Conservation (phyloP, 2,113 vertebrate genomes). For the Hippocampus mohnikei region DNA sequence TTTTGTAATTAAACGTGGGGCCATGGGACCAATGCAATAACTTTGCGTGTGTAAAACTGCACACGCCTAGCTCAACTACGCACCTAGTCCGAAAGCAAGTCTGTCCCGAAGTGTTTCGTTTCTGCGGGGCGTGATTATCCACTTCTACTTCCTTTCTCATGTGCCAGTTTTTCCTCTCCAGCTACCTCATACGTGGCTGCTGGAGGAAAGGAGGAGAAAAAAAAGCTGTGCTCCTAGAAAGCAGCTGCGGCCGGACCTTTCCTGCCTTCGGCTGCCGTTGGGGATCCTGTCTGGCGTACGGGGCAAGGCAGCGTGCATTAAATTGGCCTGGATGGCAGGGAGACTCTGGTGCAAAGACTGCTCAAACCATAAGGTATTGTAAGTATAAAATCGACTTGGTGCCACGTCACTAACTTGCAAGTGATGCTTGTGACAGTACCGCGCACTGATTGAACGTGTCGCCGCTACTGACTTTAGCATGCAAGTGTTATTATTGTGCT, state of each 20-base stretch:
- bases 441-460: constrained; percentile 21
- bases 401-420: neutral
- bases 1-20: neutral
- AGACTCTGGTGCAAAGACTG: constrained; percentile 68
- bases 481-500: constrained; percentile 5
- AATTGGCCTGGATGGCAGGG: constrained; percentile 87
- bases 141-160: constrained; percentile 15
- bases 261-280: constrained; percentile 23
- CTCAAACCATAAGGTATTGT: constrained; percentile 62
- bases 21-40: neutral
- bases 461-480: constrained; percentile 24
- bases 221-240: neutral
- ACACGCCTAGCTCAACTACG: neutral
- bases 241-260: constrained; percentile 11
- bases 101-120: neutral
- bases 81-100: too few relatives aligned
- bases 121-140: constrained; percentile 38
- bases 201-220: constrained; percentile 25
- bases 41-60: neutral
- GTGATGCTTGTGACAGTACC: neutral
- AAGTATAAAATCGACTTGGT: neutral
- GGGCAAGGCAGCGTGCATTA: constrained; percentile 26
- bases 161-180: constrained; percentile 17
- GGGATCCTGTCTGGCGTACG: constrained; percentile 22
- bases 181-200: constrained; percentile 74